Base-by-base conservation (phyloP, 2,797 vertebrate genomes). In the Sardinella longiceps region DNA sequence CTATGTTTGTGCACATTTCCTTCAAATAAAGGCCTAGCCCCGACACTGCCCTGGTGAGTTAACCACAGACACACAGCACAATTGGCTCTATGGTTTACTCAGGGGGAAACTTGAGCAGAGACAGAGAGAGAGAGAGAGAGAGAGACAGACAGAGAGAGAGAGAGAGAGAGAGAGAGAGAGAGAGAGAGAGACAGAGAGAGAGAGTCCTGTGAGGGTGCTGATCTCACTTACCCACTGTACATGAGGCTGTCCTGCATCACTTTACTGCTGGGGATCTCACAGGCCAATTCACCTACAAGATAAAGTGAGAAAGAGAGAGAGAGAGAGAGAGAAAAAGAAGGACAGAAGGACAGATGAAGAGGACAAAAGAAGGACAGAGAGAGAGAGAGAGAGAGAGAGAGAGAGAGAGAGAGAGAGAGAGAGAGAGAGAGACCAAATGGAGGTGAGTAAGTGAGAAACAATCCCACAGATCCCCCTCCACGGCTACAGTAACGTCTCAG, bases 181-280 rank as follows among this genome's bases (percentile, higher is more conserved):
- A n/a, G n/a, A n/a, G n/a, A n/a, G n/a, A n/a, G n/a, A n/a, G n/a
- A n/a, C n/a, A n/a, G n/a, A n/a, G n/a, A n/a, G 4, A 23, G 4
- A 20, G 70, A 43, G 37, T 23, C 6, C 33, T 23, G 37, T 10
- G 20, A 43, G 33, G 30, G 5, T 43, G 70, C 18, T 43, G 18
- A 6, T 77, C 37, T 14, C 12, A 83, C 97, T 96, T 92, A 99
- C 98, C 97, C 96, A 0, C 98, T 99, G 92, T 96, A 98, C 95
- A 98, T 96, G 90, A 99, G 94, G 87, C 97, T 99, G 92, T 99
- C 98, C 53, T 96, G 96, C 63, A 97, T 92, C 18, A 96, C 94
- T 88, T 97, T 98, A 85, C 93, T 94, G 86, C 92, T 89, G 0
- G 94, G 89, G 9, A 93, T 96, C 88, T 99, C 98, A 84, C 94